Base-by-base conservation (phyloP, 2,888 invertebrate species). In the Eulithis testata region DNA sequence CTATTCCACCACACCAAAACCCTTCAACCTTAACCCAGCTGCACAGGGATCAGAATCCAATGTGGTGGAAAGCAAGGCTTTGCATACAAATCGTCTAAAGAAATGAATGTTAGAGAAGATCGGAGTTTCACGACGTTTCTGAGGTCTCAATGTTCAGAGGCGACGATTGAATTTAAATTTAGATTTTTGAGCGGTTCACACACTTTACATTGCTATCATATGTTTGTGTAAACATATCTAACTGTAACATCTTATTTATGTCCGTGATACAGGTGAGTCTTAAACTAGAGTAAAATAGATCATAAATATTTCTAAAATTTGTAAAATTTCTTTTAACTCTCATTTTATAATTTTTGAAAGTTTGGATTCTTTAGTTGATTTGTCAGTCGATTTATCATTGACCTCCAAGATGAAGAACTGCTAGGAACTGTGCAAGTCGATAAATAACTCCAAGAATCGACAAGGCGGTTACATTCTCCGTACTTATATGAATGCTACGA, bases 71-170 rank as follows among this genome's bases (percentile, higher is more conserved):
- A 65, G 63, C 60, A 60, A 62, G 63, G 65, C 66, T 70, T 71
- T 68, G 84, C 82, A 84, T 84, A 84, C 82, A 74, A 83, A 82
- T 78, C 72, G 76, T 70, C 73, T 63, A 61, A 69, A 72, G 73
- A 76, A 81, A 81, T 79, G 76, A 74, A 77, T 75, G 76, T 69
- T 65, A 69, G 73, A 73, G 63, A 69, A 64, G 57, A 58, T 67
- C 53, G 65, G 58, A 69, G 61, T 61, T 65, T 65, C 57, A 61
- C 55, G 58, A 58, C 51, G 60, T 58, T 50, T 53, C 44, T 63
- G 68, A 70, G 67, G 67, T 65, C 68, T 72, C 65, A 68, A 70
- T 68, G 72, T 56, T 65, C 43, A 49, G 6, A 31, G 31, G 52
- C 66, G 62, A 56, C 50, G 55, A 57, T 11, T 50, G 69, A 68